These are phyloP conservation scores for Platycheirus rosarum DNA, from an alignment of 2,888 invertebrate genomes.

Conservation along the genomic window DNA sequence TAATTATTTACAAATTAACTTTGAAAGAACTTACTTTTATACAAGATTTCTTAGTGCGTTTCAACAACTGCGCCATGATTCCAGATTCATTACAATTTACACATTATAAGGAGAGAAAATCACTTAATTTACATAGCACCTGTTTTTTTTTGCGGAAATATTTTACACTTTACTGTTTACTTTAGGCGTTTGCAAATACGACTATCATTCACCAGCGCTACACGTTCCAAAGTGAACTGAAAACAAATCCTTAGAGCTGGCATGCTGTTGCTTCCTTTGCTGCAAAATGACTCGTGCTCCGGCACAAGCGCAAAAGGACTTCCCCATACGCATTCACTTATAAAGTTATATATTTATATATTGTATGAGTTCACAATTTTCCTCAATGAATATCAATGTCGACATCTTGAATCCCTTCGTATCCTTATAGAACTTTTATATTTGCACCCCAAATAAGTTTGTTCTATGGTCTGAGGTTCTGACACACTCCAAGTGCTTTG, in stretches of 20 bases:
- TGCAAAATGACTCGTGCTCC: slow-evolving; percentile 46
- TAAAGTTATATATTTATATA: too few relatives aligned
- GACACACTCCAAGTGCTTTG: slow-evolving; percentile 62
- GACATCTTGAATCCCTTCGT: slow-evolving; percentile 41
- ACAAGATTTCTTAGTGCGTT: slow-evolving; percentile 82
- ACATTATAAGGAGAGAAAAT: slow-evolving; percentile 14
- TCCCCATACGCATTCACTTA: slow-evolving; percentile 13
- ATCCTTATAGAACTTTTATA: slow-evolving; percentile 13
- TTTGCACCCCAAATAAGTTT: slow-evolving; percentile 54
- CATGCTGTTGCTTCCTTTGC: slow-evolving; percentile 64
- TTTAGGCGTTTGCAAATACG: neutral
- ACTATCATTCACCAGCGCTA: slow-evolving; percentile 50
- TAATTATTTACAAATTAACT: too few relatives aligned
- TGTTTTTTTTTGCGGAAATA: slow-evolving; percentile 31
- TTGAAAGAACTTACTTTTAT: slow-evolving; percentile 80
- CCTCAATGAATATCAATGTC: slow-evolving; percentile 50
- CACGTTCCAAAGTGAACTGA: slow-evolving; percentile 63
- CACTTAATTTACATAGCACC: slow-evolving; percentile 38
- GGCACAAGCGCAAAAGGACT: slow-evolving; percentile 67
- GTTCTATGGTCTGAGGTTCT: slow-evolving; percentile 32
- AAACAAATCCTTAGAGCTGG: slow-evolving; percentile 40
- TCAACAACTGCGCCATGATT: slow-evolving; percentile 80
- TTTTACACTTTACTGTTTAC: slow-evolving; percentile 1
- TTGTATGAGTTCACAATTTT: slow-evolving; percentile 31
- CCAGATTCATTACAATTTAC: neutral